Conservation (phyloP, 2,797 vertebrate species). For the Mustela erminea region DNA sequence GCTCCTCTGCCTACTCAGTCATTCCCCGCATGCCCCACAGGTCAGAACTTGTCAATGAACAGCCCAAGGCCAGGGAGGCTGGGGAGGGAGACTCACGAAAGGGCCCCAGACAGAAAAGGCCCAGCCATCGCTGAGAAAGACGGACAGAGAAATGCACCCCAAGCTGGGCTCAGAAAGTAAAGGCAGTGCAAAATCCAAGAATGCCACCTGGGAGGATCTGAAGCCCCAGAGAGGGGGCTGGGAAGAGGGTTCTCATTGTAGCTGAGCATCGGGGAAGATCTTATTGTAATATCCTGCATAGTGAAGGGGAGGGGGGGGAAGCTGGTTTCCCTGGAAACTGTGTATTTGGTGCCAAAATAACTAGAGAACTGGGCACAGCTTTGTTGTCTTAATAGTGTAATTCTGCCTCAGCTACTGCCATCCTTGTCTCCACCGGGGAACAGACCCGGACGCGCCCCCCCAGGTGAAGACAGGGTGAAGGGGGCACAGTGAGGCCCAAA, state of each 20-base stretch:
- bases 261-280: slow-evolving; percentile 69
- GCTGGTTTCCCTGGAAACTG: slow-evolving; percentile 76
- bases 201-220: slow-evolving; percentile 76
- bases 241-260: slow-evolving; percentile 63
- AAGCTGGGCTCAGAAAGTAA: background rate
- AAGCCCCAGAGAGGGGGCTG: slow-evolving; percentile 51
- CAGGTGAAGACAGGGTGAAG: background rate
- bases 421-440: slow-evolving; percentile 64
- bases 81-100: slow-evolving; percentile 43
- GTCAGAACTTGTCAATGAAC: slow-evolving; percentile 86
- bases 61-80: slow-evolving; percentile 8
- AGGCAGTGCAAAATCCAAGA: slow-evolving; percentile 40
- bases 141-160: background rate
- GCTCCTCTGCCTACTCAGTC: slow-evolving; percentile 86
- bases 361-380: slow-evolving; percentile 78
- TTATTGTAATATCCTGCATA: slow-evolving; percentile 76
- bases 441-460: slow-evolving; percentile 9
- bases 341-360: slow-evolving; percentile 84
- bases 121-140: background rate
- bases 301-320: slow-evolving; percentile 43
- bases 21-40: slow-evolving; percentile 85
- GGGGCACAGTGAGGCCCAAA: background rate
- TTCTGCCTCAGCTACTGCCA: slow-evolving; percentile 66
- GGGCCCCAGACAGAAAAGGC: slow-evolving; percentile 43
- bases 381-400: slow-evolving; percentile 71